Evolutionary conservation across 2,888 invertebrate species (phyloP).

Genomic region (Papilio protenor): DNA sequence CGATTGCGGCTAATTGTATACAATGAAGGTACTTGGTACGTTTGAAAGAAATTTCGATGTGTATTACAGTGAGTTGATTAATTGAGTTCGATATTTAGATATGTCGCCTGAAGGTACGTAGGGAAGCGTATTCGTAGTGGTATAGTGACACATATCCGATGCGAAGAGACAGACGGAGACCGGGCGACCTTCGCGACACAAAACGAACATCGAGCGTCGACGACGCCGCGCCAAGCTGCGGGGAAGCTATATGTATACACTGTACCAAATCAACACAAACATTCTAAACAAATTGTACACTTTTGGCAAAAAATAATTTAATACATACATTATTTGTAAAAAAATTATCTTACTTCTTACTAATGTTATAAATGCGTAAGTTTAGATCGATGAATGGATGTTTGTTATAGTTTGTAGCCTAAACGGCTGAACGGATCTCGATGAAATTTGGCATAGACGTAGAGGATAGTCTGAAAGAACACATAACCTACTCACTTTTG

Average conservation of each 20-base stretch:
- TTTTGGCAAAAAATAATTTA: no score
- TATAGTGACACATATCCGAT: slow-evolving; percentile 81
- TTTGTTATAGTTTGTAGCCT: no score
- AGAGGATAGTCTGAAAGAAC: no score
- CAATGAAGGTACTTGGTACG: not conserved
- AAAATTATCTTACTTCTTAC: no score
- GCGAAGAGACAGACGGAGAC: slow-evolving; percentile 65
- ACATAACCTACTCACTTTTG: no score
- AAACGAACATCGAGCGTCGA: slow-evolving; percentile 67
- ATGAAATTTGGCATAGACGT: no score
- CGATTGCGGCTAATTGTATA: no score
- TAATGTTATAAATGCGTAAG: no score
- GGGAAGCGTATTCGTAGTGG: slow-evolving; percentile 69
- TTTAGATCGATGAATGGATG: no score
- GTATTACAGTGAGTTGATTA: slow-evolving; percentile 12
- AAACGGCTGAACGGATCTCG: no score
- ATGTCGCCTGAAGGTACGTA: slow-evolving; percentile 59
- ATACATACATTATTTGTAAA: no score
- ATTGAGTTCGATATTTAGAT: slow-evolving; percentile 51
- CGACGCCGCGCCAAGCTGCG: slow-evolving; percentile 50
- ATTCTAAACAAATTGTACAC: not conserved
- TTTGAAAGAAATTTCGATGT: not conserved
- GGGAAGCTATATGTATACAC: slow-evolving; percentile 47
- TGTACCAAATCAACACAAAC: not conserved
- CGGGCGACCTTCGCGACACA: slow-evolving; percentile 79